These are phyloP conservation scores for Sinelater perroti DNA, from an alignment of 2,888 invertebrate species.

Conservation along the genomic window DNA sequence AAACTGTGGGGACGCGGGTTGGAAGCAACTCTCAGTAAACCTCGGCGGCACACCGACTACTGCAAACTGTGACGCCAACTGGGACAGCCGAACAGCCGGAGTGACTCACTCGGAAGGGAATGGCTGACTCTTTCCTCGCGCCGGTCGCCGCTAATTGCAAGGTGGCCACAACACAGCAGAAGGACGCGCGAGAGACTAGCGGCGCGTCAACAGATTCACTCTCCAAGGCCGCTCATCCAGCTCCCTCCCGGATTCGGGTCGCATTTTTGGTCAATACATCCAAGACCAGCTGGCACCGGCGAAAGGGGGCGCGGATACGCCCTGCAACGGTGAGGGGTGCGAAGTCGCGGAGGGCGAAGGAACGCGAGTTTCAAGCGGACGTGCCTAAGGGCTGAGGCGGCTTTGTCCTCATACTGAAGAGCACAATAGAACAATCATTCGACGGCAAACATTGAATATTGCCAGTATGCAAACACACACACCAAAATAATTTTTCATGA, in stretches of 20 bases:
- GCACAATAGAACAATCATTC: no score
- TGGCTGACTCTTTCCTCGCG: constrained; percentile 7
- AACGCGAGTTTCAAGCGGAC: no score
- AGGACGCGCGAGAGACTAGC: no score
- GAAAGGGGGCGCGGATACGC: constrained; percentile 12
- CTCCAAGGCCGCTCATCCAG: constrained; percentile 34
- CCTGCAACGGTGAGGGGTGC: neutral
- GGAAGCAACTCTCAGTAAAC: no score
- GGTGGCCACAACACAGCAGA: constrained; percentile 17
- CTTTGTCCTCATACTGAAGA: no score
- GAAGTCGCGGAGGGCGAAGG: no score
- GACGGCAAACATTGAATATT: no score
- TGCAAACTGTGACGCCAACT: neutral
- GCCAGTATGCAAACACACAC: no score
- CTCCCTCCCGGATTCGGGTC: constrained; percentile 36
- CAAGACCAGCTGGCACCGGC: constrained; percentile 37
- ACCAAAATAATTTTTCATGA: no score
- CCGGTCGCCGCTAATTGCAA: neutral
- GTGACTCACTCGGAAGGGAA: constrained; percentile 12
- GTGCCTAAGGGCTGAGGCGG: no score
- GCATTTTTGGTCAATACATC: constrained; percentile 35
- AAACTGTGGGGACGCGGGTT: no score
- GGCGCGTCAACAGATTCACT: constrained; percentile 33
- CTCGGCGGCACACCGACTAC: neutral
- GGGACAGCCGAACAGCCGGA: neutral